Percentiles rank a stretch among this genome's conserved stretches.
Evolutionary conservation across 1,140 invertebrate species (phyloP).

Genomic region (Notospermus geniculatus): DNA sequence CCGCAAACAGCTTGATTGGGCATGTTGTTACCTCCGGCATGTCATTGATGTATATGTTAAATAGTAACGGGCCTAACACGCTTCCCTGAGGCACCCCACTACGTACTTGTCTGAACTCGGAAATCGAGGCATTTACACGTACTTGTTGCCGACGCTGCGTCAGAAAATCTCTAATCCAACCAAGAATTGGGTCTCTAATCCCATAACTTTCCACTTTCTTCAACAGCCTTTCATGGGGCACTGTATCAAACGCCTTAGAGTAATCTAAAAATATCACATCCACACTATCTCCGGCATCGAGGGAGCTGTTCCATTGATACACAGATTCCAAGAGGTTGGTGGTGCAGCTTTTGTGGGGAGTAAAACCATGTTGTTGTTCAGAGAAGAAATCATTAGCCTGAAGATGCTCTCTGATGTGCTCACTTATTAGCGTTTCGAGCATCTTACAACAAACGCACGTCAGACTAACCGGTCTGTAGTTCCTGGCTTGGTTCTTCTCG

Average conservation of each 20-base stretch:
- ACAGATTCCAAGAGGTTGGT: constrained; percentile 5
- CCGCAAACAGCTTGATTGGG: constrained; percentile 12
- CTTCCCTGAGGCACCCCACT: constrained; percentile 23
- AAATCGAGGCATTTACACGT: neutral
- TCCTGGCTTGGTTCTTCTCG: constrained; percentile 11
- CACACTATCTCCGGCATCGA: neutral
- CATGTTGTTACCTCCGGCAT: neutral
- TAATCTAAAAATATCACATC: no score
- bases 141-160: no score
- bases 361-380: constrained; percentile 18
- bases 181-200: no score
- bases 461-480: constrained; percentile 18
- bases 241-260: no score
- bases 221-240: no score
- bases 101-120: neutral
- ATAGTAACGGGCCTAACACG: constrained; percentile 19
- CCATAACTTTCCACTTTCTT: no score
- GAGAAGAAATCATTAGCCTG: constrained; percentile 16
- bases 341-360: constrained; percentile 9
- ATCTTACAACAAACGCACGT: constrained; percentile 16
- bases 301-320: constrained; percentile 12
- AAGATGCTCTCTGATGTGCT: constrained; percentile 19
- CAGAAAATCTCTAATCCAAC: no score
- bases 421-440: constrained; percentile 18
- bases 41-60: constrained; percentile 21